Evolutionary conservation across 1,140 invertebrate species (phyloP).

Genomic region (Apis cerana): DNA sequence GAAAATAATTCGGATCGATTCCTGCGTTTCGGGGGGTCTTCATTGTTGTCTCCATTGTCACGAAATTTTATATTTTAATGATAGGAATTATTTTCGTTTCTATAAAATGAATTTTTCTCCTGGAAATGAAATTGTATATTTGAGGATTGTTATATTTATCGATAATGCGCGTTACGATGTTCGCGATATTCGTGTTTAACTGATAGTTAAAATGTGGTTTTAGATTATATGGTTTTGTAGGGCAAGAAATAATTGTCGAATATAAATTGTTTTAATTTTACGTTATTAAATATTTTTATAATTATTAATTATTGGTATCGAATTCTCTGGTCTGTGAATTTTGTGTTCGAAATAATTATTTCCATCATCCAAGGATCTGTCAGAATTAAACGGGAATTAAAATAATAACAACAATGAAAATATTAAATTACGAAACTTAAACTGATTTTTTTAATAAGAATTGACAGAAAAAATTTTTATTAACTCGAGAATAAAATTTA

Average conservation of each 20-base stretch:
- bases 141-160: too few species aligned
- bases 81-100: too few species aligned
- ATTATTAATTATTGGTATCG: neutral
- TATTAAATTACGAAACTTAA: too few species aligned
- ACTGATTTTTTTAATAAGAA: too few species aligned
- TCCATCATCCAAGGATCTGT: too few species aligned
- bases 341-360: neutral
- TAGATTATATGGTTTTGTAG: neutral
- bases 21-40: too few species aligned
- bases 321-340: neutral
- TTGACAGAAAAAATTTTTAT: too few species aligned
- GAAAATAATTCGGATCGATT: neutral
- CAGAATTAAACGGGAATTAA: neutral
- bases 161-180: too few species aligned
- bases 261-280: neutral
- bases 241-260: neutral
- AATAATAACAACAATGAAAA: neutral
- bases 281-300: neutral
- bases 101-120: too few species aligned
- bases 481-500: too few species aligned
- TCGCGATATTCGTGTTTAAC: too few species aligned
- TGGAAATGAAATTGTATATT: too few species aligned
- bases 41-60: neutral
- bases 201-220: neutral
- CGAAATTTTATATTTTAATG: neutral